These are phyloP conservation scores for Periplaneta americana DNA, from an alignment of 1,140 invertebrate species.

Conservation along the genomic window DNA sequence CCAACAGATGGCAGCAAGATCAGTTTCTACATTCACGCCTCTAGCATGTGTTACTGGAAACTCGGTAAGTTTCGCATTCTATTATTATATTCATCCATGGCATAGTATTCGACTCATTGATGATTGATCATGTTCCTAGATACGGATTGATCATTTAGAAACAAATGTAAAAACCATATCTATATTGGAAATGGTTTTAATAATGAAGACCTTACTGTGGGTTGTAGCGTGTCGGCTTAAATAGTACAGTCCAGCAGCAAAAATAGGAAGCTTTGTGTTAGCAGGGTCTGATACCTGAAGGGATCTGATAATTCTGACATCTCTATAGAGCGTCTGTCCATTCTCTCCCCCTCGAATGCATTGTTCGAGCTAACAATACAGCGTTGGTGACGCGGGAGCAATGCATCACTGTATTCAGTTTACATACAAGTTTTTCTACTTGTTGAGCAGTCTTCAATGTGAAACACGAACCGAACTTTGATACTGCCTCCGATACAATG, in stretches of 20 bases:
- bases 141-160: too few species aligned
- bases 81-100: too few species aligned
- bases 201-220: too few species aligned
- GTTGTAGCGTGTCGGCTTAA: too few species aligned
- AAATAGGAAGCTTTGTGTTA: background rate
- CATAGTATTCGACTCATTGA: too few species aligned
- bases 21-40: too few species aligned
- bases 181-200: too few species aligned
- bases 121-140: too few species aligned
- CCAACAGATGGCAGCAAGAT: too few species aligned
- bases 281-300: background rate
- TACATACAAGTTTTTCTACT: background rate
- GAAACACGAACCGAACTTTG: background rate
- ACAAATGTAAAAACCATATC: too few species aligned
- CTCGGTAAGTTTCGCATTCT: too few species aligned
- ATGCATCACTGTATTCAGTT: background rate
- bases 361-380: background rate
- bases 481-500: background rate
- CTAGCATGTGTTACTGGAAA: too few species aligned
- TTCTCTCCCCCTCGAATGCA: background rate
- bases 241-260: background rate
- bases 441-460: background rate
- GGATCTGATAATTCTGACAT: background rate
- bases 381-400: background rate
- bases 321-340: background rate